phyloP scores from a whole-genome alignment of 2,113 vertebrate genomes.

The Copsychus sechellarum region DNA sequence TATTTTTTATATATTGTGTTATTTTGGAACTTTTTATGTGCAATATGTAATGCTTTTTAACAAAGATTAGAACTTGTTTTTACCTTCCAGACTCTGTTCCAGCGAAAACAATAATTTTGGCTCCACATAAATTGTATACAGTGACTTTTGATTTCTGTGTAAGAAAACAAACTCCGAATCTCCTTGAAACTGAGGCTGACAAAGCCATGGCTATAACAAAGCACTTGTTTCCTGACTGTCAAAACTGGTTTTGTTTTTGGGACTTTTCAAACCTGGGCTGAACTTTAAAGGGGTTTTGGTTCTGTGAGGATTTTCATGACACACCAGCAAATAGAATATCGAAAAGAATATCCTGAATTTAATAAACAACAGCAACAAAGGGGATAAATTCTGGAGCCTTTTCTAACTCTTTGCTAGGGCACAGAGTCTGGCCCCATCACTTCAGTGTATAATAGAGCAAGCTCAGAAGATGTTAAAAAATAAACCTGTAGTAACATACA shows the following conservation, averaged over 20 bases:
- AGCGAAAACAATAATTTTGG: not conserved
- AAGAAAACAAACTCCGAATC: not conserved
- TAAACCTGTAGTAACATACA: not conserved
- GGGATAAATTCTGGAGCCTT: not conserved
- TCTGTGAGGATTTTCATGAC: not conserved
- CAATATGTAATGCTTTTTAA: not conserved
- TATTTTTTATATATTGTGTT: not conserved
- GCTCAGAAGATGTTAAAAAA: not conserved
- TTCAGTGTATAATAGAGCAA: not conserved
- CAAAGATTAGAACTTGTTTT: not conserved
- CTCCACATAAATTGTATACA: fast-evolving
- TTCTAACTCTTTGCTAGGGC: not conserved
- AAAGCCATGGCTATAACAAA: not conserved
- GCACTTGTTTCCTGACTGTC: not conserved
- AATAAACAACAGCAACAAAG: not conserved
- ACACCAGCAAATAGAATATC: not conserved
- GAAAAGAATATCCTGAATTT: not conserved
- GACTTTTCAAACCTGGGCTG: not conserved
- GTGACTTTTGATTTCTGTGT: not conserved
- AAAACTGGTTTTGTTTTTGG: not conserved
- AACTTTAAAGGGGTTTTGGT: not conserved
- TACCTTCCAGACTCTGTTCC: not conserved
- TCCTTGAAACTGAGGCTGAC: not conserved
- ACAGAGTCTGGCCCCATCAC: not conserved
- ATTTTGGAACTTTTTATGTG: not conserved